These are phyloP conservation scores for Platycheirus rosarum DNA, from an alignment of 2,888 invertebrate species.

Conservation along the genomic window DNA sequence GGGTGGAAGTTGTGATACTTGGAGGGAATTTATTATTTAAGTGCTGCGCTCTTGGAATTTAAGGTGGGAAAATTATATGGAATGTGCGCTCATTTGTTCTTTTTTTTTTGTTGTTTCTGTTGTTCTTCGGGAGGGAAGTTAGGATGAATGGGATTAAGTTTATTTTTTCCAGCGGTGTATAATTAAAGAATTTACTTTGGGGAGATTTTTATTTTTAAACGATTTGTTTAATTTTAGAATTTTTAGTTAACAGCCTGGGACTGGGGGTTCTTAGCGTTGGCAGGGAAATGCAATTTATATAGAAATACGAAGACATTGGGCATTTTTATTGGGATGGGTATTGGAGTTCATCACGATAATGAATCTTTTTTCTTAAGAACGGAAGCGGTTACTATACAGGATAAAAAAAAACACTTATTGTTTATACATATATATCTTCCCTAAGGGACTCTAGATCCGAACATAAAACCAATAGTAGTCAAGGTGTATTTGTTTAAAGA, in stretches of 20 bases:
- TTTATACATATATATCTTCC: too few relatives aligned
- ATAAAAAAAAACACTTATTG: too few relatives aligned
- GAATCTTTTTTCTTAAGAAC: too few relatives aligned
- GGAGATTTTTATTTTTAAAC: conserved; percentile 41
- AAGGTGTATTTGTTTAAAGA: too few relatives aligned
- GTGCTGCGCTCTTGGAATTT: conserved; percentile 71
- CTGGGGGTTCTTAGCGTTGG: conserved; percentile 4
- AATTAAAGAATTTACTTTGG: conserved; percentile 63
- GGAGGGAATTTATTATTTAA: conserved; percentile 73
- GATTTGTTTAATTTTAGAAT: conserved; percentile 38
- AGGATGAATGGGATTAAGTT: conserved; percentile 59
- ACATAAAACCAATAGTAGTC: too few relatives aligned
- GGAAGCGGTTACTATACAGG: too few relatives aligned
- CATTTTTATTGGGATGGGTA: too few relatives aligned
- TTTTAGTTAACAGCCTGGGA: too few relatives aligned
- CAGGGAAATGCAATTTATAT: conserved; percentile 16
- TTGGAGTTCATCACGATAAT: too few relatives aligned
- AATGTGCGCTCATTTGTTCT: conserved; percentile 67
- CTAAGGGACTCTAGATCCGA: too few relatives aligned
- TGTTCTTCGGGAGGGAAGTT: conserved; percentile 16
- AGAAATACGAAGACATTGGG: not conserved
- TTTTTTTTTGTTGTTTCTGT: conserved; percentile 28
- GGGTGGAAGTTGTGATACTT: conserved; percentile 63
- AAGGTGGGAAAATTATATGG: conserved; percentile 73
- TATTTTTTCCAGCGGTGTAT: conserved; percentile 60